Base-by-base conservation (phyloP, 1,140 invertebrate species). In the Drosophila santomea region DNA sequence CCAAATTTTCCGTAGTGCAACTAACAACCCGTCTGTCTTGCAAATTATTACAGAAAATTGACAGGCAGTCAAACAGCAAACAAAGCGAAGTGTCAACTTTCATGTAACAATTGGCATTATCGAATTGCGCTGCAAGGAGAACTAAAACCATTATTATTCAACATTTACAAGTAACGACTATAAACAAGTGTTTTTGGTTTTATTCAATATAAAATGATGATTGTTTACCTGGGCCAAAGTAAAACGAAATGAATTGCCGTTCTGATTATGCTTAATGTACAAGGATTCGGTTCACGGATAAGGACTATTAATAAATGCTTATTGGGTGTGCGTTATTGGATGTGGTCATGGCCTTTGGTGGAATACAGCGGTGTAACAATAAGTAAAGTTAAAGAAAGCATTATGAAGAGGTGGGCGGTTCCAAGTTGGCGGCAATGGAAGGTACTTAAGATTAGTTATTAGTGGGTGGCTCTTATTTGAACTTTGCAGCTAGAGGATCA, bases 91-190 rank as follows among this genome's bases (percentile, higher is more conserved):
- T 89, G 85, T 90, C 84, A 77, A 84, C 78, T 82, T 81, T 91
- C 83, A 78, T 85, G 89, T 80, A 89, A 91, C 89, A 91, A 91
- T 89, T 91, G 89, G 89, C 89, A 91, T 91, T 91, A 91, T 91
- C 80, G 7, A 38, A 61, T 66, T 50, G 17, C 45, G 32, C 78
- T 85, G 80, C 66, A 83, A 74, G 32, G 10, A 47, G 28, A 48
- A 41, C 6, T 10, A 36, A 48, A 6, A 69, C 39, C 20, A 69
- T 48, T 55, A 69, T 48, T 55, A 56, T 25, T 32, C 28, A 48
- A 5, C 32, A 14, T 57, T 36, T 71, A 58, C 56, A 47, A 43
- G 39, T 50, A 61, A 67, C 28, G 47, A 74, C 36, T 74, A 71
- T 43, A 71, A 71, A 71, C 68, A 71, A 71, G 44, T 66, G 64